Evolutionary conservation across 2,888 invertebrate genomes (phyloP), one percentile per base, ranked within the genome.

Genomic region (Orthosia incerta): DNA sequence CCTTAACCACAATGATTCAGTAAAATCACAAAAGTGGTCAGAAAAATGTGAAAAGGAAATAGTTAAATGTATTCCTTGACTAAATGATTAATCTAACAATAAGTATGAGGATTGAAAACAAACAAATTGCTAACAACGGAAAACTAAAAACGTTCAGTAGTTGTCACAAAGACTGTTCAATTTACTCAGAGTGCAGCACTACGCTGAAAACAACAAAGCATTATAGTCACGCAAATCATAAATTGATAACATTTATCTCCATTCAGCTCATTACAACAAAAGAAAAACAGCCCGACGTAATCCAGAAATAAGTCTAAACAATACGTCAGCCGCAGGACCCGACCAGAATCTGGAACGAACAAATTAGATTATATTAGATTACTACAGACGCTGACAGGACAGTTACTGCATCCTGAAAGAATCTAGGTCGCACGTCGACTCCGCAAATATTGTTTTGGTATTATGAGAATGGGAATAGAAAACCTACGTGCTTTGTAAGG

Each of bases 341-440:
- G 51, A 53, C 51, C 66, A 81, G 64, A 76, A 84, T 79, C 66
- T 85, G 60, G 80, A 76, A 61, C 78, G 66, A 59, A 13, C 62
- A 73, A 84, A 86, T 79, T 76, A 76, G 72, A 82, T 79, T 78
- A 70, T 48, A 75, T 81, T 57, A 60, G 70, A 74, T 83, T 63
- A 74, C 65, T 57, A 51, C 55, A 70, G 39, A 9, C 70, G 50
- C 56, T 72, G 81, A 64, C 69, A 57, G 78, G 67, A 56, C 66
- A 60, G 72, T 85, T 85, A 82, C 73, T 71, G 76, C 74, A 76
- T 63, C 75, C 74, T 70, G 39, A 61, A 66, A 56, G 74, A 72
- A 85, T 84, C 67, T 82, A 64, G 87, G 85, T 73, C 85, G 48
- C 75, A 76, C 76, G 76, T 81, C 57, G 46, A 62, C 62, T 48